A percentile compares a stretch with the other conserved stretches of the same genome.
These are phyloP conservation scores for Eulemur albifrons DNA, from an alignment of 2,797 vertebrate species.

Conservation along the genomic window DNA sequence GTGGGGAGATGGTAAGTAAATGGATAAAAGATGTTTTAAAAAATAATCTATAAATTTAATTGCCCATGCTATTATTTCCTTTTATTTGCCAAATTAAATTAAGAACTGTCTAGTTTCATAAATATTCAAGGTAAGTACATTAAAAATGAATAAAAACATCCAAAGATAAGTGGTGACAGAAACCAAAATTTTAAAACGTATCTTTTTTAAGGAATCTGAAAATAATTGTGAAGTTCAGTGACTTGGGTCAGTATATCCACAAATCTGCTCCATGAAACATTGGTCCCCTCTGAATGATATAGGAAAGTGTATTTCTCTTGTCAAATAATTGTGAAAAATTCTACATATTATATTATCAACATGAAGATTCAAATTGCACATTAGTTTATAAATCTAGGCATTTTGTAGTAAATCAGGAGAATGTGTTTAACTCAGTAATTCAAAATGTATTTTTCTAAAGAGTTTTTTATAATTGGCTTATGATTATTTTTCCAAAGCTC, in stretches of 20 bases:
- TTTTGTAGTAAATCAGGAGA: neutral
- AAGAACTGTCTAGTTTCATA: slow-evolving; percentile 32
- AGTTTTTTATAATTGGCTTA: neutral
- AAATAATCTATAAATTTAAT: slow-evolving; percentile 32
- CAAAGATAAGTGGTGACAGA: slow-evolving; percentile 42
- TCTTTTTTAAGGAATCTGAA: neutral
- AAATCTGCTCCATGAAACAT: neutral
- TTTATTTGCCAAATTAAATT: slow-evolving; percentile 32
- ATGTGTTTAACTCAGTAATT: neutral
- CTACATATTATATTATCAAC: neutral
- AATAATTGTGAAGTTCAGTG: slow-evolving; percentile 11
- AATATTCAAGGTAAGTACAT: slow-evolving; percentile 10
- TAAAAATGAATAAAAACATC: slow-evolving; percentile 53
- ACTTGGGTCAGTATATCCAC: neutral
- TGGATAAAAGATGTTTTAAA: slow-evolving; percentile 4
- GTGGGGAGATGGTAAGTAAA: neutral
- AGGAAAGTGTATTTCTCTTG: neutral
- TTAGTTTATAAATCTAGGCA: neutral
- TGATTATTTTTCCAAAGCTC: neutral
- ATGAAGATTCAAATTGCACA: neutral
- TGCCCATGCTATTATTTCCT: neutral
- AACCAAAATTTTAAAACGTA: neutral
- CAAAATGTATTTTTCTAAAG: neutral
- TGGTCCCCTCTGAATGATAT: neutral
- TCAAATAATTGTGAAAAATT: neutral